Base-by-base conservation (phyloP, 2,888 invertebrate genomes). In the Conomelus anceps region DNA sequence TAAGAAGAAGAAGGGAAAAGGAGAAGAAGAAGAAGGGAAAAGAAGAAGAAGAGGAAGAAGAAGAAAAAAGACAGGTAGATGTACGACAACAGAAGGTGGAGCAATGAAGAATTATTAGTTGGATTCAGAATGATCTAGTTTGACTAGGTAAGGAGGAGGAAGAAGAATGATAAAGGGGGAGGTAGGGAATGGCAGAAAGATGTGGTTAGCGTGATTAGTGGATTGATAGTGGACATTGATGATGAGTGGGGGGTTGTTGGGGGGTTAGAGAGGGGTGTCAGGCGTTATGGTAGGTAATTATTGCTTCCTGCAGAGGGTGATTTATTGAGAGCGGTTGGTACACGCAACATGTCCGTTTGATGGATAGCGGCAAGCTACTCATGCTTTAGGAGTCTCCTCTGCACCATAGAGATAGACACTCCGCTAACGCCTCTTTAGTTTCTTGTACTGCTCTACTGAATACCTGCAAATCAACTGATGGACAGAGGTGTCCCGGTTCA, bases 231-330 rank as follows among this genome's bases (percentile, higher is more conserved):
- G 63, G 63, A 63, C 63, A 63, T 63, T 63, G 63, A 63, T 63
- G 63, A 63, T n/a, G 63, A 7, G 63, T n/a, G 63, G 63, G 63
- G 20, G 34, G 11, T 34, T 11, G 63, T 3, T 34, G 17, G 34
- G 34, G 34, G 34, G n/a, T n/a, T n/a, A n/a, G 34, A 34, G 63
- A 63, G 63, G 63, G 63, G 63, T 63, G 63, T 63, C n/a, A 86
- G 86, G 86, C 86, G 86, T 86, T 86, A 86, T 86, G 86, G 86
- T 86, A 86, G 86, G 86, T 86, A 86, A 86, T 86, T 86, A 86
- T 86, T 86, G 86, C 29, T 86, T 86, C 86, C 86, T 86, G 86
- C 86, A 26, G 86, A 86, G 86, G 86, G 20, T 86, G 86, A 86
- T 86, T 86, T 86, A 86, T 86, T 26, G 86, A 86, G 86, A 86